Conservation (phyloP, 23 tunicate genomes). For the Trididemnum clinides region DNA sequence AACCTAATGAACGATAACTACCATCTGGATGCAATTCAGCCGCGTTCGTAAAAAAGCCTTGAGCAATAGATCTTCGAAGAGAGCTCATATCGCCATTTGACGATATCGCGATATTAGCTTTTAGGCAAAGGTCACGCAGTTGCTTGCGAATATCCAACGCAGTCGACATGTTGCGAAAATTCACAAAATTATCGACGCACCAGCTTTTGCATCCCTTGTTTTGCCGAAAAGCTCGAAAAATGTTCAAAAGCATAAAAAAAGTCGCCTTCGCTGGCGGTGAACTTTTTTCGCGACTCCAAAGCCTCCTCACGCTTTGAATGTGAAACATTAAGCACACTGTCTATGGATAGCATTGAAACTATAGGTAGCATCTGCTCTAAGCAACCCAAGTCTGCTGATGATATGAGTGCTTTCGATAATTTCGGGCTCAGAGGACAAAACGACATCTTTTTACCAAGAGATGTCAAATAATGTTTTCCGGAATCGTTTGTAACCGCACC, state of each 20-base stretch:
- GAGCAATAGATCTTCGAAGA: slow-evolving; percentile 59
- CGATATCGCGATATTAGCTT: slow-evolving; percentile 51
- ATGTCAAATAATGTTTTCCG: slow-evolving; percentile 43
- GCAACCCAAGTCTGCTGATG: slow-evolving; percentile 47
- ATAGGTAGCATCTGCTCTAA: slow-evolving; percentile 76
- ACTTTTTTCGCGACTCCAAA: slow-evolving; percentile 44
- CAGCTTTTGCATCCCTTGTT: slow-evolving; percentile 67
- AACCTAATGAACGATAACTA: slow-evolving; percentile 52
- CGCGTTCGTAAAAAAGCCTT: slow-evolving; percentile 72
- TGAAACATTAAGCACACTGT: slow-evolving; percentile 73
- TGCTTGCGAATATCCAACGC: slow-evolving; percentile 75
- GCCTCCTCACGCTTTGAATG: slow-evolving; percentile 73
- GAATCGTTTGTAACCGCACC: slow-evolving; percentile 55
- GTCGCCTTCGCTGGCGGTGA: slow-evolving; percentile 87
- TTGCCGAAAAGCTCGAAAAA: slow-evolving; percentile 70
- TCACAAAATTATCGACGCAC: slow-evolving; percentile 86
- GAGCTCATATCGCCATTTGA: slow-evolving; percentile 59
- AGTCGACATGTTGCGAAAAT: slow-evolving; percentile 54
- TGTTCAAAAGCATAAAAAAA: slow-evolving; percentile 73
- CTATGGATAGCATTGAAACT: slow-evolving; percentile 80
- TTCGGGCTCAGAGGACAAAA: slow-evolving; percentile 86
- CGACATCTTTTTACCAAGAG: slow-evolving; percentile 75
- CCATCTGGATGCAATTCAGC: slow-evolving; percentile 90
- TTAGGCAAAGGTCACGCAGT: slow-evolving; percentile 70
- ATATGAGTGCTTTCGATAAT: slow-evolving; percentile 63